Percentiles rank a stretch among this genome's conserved stretches.
Evolutionary conservation across 37 sponge, comb jelly and placozoan species (phyloP).

Genomic region (Haliclona indistincta): DNA sequence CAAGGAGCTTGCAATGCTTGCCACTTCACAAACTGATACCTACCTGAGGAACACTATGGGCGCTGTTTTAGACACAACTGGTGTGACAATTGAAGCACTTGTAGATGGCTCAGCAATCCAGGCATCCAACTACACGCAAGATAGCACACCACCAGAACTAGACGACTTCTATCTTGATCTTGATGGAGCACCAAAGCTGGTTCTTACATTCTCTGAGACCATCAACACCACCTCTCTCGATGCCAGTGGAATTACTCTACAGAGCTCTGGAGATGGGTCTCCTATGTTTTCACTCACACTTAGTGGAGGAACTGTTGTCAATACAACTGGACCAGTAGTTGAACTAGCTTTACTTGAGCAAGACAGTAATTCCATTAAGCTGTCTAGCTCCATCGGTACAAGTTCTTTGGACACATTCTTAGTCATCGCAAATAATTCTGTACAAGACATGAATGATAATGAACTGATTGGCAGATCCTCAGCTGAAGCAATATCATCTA

Average conservation of each 20-base stretch:
- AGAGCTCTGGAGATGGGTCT: constrained; percentile 37
- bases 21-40: constrained; percentile 65
- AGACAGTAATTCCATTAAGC: constrained; percentile 74
- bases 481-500: constrained; percentile 35
- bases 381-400: constrained; percentile 43
- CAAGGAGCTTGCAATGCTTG: constrained; percentile 63
- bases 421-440: constrained; percentile 42
- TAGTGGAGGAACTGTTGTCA: constrained; percentile 18
- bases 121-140: constrained; percentile 52
- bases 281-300: constrained; percentile 19
- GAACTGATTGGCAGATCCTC: constrained; percentile 44
- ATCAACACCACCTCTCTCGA: constrained; percentile 50
- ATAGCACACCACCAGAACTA: constrained; percentile 58
- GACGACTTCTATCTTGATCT: constrained; percentile 63
- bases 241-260: constrained; percentile 58
- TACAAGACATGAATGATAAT: constrained; percentile 61
- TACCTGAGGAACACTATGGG: constrained; percentile 48
- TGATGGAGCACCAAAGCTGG: constrained; percentile 32
- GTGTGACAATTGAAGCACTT: constrained; percentile 37
- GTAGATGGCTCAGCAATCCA: constrained; percentile 34
- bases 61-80: constrained; percentile 66
- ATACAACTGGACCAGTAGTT: constrained; percentile 35
- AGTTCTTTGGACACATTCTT: constrained; percentile 57
- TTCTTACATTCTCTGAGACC: constrained; percentile 86
- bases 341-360: constrained; percentile 35